Evolutionary conservation across 2,113 vertebrate species (phyloP).

Genomic region (Caloenas nicobarica): DNA sequence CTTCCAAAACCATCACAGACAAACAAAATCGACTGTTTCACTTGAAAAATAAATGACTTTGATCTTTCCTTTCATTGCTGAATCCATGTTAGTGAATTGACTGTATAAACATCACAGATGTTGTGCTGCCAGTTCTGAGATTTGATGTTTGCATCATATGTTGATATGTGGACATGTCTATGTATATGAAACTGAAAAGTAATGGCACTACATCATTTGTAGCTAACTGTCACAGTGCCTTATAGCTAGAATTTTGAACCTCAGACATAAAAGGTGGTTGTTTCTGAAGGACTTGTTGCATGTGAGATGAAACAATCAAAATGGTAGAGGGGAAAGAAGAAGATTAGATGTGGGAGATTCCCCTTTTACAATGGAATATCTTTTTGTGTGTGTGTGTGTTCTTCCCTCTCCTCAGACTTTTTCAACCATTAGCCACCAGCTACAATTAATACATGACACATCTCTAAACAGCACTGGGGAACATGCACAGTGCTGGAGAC

Average conservation of each 20-base stretch:
- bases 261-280: background rate
- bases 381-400: background rate
- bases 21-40: background rate
- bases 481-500: background rate
- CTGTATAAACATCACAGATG: background rate
- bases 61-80: background rate
- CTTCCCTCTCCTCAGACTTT: background rate
- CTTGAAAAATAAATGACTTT: background rate
- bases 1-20: background rate
- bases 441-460: background rate
- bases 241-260: background rate
- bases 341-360: background rate
- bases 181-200: background rate
- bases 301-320: background rate
- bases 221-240: background rate
- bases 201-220: background rate
- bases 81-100: background rate
- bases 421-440: background rate
- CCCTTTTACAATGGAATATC: background rate
- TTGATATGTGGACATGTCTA: background rate
- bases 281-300: background rate
- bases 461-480: background rate
- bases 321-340: background rate
- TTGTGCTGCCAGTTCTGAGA: background rate
- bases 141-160: background rate